Conservation (phyloP, 2,888 invertebrate species). For the Serrognathus titanus region DNA sequence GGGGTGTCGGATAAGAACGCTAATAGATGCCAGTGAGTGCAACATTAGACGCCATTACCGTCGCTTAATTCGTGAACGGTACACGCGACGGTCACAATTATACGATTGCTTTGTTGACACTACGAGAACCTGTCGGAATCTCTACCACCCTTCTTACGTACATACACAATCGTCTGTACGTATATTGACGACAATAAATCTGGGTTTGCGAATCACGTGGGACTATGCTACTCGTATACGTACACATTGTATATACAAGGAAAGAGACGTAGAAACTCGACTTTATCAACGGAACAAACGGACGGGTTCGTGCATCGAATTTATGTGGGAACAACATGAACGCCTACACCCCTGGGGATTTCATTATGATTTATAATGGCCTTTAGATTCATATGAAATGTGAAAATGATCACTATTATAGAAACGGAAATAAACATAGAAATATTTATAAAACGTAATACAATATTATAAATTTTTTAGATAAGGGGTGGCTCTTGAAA, state of each 20-base stretch:
- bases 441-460: too few relatives aligned
- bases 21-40: conserved; percentile 1
- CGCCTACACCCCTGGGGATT: not conserved
- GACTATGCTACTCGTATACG: not conserved
- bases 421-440: too few relatives aligned
- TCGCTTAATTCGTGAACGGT: conserved; percentile 18
- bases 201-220: not conserved
- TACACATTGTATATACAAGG: not conserved
- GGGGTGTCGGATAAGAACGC: not conserved
- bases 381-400: too few relatives aligned
- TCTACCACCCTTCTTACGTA: too few relatives aligned
- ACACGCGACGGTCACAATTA: conserved; percentile 23
- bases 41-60: conserved; percentile 25
- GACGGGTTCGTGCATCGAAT: conserved; percentile 1
- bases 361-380: not conserved
- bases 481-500: too few relatives aligned
- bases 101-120: conserved; percentile 21
- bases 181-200: not conserved
- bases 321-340: conserved; percentile 3
- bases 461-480: too few relatives aligned
- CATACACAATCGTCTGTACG: too few relatives aligned
- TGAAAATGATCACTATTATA: too few relatives aligned
- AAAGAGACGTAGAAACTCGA: not conserved
- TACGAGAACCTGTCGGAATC: not conserved
- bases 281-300: conserved; percentile 3